phyloP scores from a whole-genome alignment of 2,888 invertebrate species.

The Athrips mouffetella region DNA sequence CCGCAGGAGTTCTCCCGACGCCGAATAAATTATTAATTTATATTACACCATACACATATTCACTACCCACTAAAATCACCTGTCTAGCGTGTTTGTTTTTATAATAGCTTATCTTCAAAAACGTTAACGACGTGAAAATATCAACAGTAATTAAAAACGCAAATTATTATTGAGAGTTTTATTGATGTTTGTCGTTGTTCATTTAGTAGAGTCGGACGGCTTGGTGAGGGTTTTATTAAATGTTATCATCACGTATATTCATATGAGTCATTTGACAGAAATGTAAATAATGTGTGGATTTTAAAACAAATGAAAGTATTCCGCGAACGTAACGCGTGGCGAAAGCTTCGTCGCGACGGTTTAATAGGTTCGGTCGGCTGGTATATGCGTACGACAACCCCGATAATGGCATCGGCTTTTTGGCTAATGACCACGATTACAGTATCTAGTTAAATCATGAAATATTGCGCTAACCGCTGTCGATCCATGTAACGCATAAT shows the following conservation, averaged over 20 bases:
- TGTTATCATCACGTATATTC: constrained; percentile 50
- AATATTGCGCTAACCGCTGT: constrained; percentile 35
- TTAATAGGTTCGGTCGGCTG: constrained; percentile 24
- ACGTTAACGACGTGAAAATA: constrained; percentile 73
- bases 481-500: constrained; percentile 35
- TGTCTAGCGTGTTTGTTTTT: constrained; percentile 71
- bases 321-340: too few species aligned
- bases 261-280: constrained; percentile 26
- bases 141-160: constrained; percentile 71
- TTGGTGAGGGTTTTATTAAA: constrained; percentile 63
- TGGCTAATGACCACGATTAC: constrained; percentile 40
- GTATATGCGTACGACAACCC: constrained; percentile 35
- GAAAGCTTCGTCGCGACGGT: too few species aligned
- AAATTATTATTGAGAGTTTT: constrained; percentile 54
- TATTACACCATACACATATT: constrained; percentile 64
- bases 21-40: constrained; percentile 73
- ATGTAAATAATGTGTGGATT: constrained; percentile 43
- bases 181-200: constrained; percentile 61
- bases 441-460: constrained; percentile 34
- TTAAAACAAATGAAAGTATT: constrained; percentile 39
- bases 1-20: constrained; percentile 51
- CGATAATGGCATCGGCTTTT: constrained; percentile 46
- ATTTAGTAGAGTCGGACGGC: constrained; percentile 48
- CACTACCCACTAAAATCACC: constrained; percentile 64
- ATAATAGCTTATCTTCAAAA: constrained; percentile 61